phyloP scores from a whole-genome alignment of 2,797 vertebrate species.

The Cetoscarus ocellatus region DNA sequence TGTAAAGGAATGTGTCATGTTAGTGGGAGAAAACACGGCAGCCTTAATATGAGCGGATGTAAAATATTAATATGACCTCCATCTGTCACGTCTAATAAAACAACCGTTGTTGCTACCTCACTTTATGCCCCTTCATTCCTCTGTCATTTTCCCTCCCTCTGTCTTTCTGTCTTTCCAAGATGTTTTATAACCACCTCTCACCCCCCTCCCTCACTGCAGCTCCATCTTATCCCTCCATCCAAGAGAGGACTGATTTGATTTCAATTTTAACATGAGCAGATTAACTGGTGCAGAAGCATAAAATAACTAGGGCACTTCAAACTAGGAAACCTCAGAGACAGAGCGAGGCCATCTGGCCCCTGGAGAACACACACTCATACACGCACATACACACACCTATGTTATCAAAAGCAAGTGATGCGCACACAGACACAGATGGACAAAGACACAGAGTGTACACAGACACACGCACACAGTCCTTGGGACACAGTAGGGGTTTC shows the following conservation, averaged over 20 bases:
- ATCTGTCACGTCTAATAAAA: conserved; percentile 58
- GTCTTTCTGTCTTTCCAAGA: conserved; percentile 7
- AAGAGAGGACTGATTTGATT: conserved; percentile 22
- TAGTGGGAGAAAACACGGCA: neutral
- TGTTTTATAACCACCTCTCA: conserved; percentile 30
- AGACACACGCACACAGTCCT: conserved; percentile 4
- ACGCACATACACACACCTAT: conserved; percentile 22
- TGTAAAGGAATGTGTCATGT: neutral
- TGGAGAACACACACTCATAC: conserved; percentile 16
- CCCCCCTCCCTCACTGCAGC: neutral
- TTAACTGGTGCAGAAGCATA: conserved; percentile 62
- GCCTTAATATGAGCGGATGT: neutral
- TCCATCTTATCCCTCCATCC: conserved; percentile 6
- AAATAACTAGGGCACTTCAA: conserved; percentile 53
- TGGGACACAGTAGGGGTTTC: neutral
- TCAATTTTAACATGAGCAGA: conserved; percentile 46
- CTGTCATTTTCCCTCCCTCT: neutral
- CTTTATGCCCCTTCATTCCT: conserved; percentile 7
- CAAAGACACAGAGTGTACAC: conserved; percentile 5
- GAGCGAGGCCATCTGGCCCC: conserved; percentile 60
- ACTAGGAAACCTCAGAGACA: conserved; percentile 40
- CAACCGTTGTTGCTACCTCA: conserved; percentile 8
- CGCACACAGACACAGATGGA: conserved; percentile 19
- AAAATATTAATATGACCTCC: conserved; percentile 54
- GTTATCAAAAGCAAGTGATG: neutral